Conservation (phyloP, 2,888 invertebrate species). For the Spialia ferax region DNA sequence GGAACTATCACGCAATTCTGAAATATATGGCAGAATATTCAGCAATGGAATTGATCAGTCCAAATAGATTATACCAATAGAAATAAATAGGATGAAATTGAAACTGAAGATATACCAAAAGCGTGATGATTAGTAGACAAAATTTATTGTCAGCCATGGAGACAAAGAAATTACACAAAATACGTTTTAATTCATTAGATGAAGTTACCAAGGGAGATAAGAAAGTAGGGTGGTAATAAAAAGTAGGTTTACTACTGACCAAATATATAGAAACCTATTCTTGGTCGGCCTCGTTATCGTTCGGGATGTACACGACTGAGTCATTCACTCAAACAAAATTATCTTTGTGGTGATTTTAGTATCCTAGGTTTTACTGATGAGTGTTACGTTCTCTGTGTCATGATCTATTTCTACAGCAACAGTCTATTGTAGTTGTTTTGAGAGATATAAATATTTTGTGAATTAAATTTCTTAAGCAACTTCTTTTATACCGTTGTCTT, state of each 20-base stretch:
- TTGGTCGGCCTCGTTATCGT: slow-evolving; percentile 19
- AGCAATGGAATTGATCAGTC: too few species aligned
- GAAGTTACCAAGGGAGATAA: background rate
- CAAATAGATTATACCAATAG: too few species aligned
- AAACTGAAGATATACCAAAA: too few species aligned
- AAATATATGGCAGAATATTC: too few species aligned
- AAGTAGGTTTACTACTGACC: background rate
- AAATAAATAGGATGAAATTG: too few species aligned
- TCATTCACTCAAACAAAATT: slow-evolving; percentile 27
- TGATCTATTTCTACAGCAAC: slow-evolving; percentile 9
- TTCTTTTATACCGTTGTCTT: too few species aligned
- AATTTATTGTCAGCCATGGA: background rate
- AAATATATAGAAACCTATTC: slow-evolving; percentile 14
- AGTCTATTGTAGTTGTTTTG: background rate
- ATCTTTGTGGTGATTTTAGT: slow-evolving; percentile 24
- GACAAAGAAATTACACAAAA: background rate
- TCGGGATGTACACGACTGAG: slow-evolving; percentile 17
- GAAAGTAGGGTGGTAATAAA: background rate
- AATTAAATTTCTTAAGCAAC: too few species aligned
- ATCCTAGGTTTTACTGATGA: slow-evolving; percentile 3
- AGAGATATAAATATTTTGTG: too few species aligned
- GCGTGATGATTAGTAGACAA: too few species aligned
- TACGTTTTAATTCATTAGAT: background rate
- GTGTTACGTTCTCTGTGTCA: background rate
- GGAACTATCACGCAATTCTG: background rate